Base-by-base conservation (phyloP, 2,113 vertebrate genomes). In the Coturnix japonica region DNA sequence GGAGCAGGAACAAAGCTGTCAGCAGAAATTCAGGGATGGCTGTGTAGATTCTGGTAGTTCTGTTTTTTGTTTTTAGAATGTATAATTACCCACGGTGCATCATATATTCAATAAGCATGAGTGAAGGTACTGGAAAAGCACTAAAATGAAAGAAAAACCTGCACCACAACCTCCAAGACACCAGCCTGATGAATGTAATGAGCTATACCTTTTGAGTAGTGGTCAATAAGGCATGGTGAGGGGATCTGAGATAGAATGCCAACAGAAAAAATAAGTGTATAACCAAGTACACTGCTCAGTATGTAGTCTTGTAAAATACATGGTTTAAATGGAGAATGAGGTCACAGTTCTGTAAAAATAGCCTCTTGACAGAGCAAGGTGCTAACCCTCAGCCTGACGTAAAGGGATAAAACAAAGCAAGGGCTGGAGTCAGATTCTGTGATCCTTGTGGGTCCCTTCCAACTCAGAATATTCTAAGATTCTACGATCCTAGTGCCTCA, bases 291-390 rank as follows among this genome's bases (percentile, higher is more conserved):
- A 47, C 16, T 59, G 71, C 7, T 66, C 73, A 92, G 91, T 10
- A 26, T 14, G 81, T 49, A 41, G 9, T 66, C 60, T 46, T 73
- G 64, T 87, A 70, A 75, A 93, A 70, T 21, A 93, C 44, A 28
- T 17, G 9, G 30, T 46, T 93, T 87, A 85, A 85, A 82, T 30
- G 11, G 43, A 51, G 51, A 92, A 95, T 73, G 41, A n/a, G 85
- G 81, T 85, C 89, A 93, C 11, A 44, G 37, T 87, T 89, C 31
- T 11, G 12, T 76, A 92, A 95, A 95, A 95, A 95, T 59, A 92
- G 87, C 46, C 87, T 30, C 46, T 18, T 54, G 49, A 66, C 2
- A 76, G 19, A 54, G 19, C 92, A 82, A 91, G 79, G 67, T 74
- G 71, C 31, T 89, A 89, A 82, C 41, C 19, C 13, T 80, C 81